Evolutionary conservation across 2,113 vertebrate species (phyloP).

Genomic region (Oriolus oriolus): DNA sequence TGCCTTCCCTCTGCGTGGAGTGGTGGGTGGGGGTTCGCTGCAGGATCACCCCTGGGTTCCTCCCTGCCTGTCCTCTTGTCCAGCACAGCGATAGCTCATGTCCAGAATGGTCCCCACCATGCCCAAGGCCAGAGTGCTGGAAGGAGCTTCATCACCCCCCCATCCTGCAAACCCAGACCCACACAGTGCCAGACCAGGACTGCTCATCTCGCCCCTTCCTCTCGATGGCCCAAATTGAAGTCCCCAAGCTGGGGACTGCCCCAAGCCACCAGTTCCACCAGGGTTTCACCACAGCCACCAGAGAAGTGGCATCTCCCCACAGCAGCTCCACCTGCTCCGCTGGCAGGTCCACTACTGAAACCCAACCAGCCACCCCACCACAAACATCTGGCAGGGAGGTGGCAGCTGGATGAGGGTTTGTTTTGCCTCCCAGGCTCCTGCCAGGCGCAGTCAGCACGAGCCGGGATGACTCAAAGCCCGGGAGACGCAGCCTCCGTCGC

Average conservation of each 20-base stretch:
- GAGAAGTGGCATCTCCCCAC: not conserved
- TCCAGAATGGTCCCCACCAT: not conserved
- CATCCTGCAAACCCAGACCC: not conserved
- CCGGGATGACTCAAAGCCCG: conserved; percentile 9
- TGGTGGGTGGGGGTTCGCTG: not conserved
- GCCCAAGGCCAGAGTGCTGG: not conserved
- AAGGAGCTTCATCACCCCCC: not conserved
- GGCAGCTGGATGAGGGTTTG: not conserved
- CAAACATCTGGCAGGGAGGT: not conserved
- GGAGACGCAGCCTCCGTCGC: not conserved
- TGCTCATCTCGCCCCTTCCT: not conserved
- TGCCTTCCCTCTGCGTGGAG: not conserved
- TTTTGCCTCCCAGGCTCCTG: conserved; percentile 1
- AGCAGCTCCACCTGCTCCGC: not conserved
- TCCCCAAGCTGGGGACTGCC: not conserved
- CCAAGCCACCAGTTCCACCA: not conserved
- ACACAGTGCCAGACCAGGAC: rapidly evolving
- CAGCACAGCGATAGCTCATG: not conserved
- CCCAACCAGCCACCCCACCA: not conserved
- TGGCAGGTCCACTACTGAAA: not conserved
- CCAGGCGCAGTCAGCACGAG: not conserved
- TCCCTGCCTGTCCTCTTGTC: not conserved
- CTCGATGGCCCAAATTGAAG: not conserved
- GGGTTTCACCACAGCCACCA: not conserved
- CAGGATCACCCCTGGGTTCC: rapidly evolving